A percentile compares a stretch with the other conserved stretches of the same genome.
phyloP scores from a whole-genome alignment of 2,113 vertebrate species.

The Psilopsiagon aymara region DNA sequence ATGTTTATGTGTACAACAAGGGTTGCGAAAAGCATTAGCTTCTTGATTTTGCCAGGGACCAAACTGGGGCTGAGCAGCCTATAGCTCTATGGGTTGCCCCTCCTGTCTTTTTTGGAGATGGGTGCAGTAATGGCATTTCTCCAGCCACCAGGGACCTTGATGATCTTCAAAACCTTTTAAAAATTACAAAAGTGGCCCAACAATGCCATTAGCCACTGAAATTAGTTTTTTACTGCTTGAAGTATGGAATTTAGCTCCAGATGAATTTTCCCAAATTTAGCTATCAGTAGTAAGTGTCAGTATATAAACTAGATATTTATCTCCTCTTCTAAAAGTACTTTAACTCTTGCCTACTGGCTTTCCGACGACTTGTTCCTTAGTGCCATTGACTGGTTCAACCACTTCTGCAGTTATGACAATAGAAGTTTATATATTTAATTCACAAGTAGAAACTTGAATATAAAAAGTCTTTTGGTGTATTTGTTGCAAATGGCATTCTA shows the following conservation, averaged over 20 bases:
- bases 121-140: background rate
- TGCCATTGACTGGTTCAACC: background rate
- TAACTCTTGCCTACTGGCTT: background rate
- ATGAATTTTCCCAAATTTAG: background rate
- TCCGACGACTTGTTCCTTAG: background rate
- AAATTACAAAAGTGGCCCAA: background rate
- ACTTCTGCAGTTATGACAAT: background rate
- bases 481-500: background rate
- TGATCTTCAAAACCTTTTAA: background rate
- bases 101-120: background rate
- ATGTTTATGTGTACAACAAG: background rate
- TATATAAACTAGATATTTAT: background rate
- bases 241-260: background rate
- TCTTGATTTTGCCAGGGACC: background rate
- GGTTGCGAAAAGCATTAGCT: background rate
- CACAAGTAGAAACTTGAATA: background rate
- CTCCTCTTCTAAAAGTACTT: background rate
- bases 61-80: accelerated
- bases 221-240: background rate
- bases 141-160: background rate
- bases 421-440: background rate
- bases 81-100: accelerated
- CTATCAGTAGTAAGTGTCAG: background rate
- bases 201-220: background rate
- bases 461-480: background rate